Evolutionary conservation across 2,888 invertebrate genomes (phyloP).

Genomic region (Pilophorus perplexus): DNA sequence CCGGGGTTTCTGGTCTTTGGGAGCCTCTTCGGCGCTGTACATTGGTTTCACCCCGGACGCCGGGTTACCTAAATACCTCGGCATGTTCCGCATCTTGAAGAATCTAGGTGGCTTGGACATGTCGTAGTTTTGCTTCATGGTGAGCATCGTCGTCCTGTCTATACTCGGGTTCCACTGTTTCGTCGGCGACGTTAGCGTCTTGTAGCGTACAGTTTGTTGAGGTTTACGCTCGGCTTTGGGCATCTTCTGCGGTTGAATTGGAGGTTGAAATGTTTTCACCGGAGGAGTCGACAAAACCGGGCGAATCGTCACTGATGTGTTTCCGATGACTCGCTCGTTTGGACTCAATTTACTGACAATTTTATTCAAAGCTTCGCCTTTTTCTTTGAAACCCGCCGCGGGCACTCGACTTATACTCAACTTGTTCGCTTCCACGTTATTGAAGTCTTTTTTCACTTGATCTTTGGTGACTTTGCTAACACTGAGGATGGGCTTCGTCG

Average conservation of each 20-base stretch:
- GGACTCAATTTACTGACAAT: conserved; percentile 46
- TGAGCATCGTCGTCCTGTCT: conserved; percentile 54
- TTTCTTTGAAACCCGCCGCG: conserved; percentile 51
- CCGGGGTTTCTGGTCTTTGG: conserved; percentile 41
- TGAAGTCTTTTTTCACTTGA: conserved; percentile 42
- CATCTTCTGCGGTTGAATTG: conserved; percentile 11
- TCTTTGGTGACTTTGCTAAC: conserved; percentile 46
- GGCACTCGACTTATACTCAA: conserved; percentile 45
- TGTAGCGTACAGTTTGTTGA: conserved; percentile 56
- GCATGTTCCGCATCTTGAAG: conserved; percentile 59
- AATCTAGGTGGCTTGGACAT: conserved; percentile 57
- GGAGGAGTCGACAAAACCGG: conserved; percentile 38
- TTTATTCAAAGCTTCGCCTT: conserved; percentile 45
- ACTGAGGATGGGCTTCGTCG: conserved; percentile 44
- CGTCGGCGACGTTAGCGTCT: conserved; percentile 60
- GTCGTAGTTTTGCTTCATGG: conserved; percentile 52
- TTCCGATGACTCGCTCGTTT: conserved; percentile 46
- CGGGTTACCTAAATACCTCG: conserved; percentile 59
- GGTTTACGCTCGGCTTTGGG: conserved; percentile 40
- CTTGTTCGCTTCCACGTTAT: conserved; percentile 43
- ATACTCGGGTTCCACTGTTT: conserved; percentile 63
- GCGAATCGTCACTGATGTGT: conserved; percentile 45
- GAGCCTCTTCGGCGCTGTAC: conserved; percentile 54
- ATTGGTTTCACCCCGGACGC: conserved; percentile 62
- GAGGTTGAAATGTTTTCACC: conserved; percentile 32